These are phyloP conservation scores for Proteles cristata DNA, from an alignment of 2,113 vertebrate species.

Conservation along the genomic window DNA sequence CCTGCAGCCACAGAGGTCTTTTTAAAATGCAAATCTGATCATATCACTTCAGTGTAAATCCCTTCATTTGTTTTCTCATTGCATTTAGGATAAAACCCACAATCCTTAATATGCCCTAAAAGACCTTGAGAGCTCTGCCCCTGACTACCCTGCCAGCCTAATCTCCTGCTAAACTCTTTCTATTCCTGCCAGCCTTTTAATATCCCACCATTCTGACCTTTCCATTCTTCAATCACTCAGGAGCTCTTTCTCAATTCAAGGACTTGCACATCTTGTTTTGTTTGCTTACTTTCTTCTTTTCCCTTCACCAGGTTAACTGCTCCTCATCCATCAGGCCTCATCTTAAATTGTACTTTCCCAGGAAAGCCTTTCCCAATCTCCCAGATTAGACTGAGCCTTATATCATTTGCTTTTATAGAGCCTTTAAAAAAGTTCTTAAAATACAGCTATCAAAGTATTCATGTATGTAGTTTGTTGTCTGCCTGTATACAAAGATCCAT, in stretches of 20 bases:
- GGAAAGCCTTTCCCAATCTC: neutral
- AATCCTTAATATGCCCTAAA: neutral
- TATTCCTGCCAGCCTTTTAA: neutral
- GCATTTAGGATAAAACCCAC: neutral
- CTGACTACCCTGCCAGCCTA: neutral
- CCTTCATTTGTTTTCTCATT: constrained; percentile 43
- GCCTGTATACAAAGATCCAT: neutral
- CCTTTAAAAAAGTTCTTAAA: neutral
- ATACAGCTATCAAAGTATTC: neutral
- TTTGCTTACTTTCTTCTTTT: neutral
- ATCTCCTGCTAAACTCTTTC: neutral
- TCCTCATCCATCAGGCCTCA: neutral
- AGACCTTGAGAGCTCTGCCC: neutral
- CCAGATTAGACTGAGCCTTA: neutral
- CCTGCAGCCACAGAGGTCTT: neutral
- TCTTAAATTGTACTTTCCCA: neutral
- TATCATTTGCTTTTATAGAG: neutral
- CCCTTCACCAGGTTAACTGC: neutral
- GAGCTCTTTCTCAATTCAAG: neutral
- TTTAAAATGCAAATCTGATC: constrained; percentile 38
- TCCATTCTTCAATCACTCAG: neutral
- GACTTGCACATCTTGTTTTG: neutral
- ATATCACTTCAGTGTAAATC: neutral
- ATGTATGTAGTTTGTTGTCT: neutral
- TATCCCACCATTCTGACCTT: neutral